Base-by-base conservation (phyloP, 2,113 vertebrate genomes). In the Zeus faber region DNA sequence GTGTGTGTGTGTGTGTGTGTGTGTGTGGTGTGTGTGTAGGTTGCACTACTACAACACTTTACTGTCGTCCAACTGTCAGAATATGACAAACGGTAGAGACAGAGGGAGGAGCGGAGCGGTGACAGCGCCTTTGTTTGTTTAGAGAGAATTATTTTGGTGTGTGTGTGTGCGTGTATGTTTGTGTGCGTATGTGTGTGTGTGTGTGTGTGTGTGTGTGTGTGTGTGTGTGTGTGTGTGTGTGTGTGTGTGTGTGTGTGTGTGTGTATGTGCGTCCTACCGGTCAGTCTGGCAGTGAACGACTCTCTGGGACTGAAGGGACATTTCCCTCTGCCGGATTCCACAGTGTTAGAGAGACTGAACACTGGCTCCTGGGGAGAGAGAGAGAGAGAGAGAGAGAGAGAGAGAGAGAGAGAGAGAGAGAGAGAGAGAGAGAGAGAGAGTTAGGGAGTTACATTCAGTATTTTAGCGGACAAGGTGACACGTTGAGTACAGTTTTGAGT, bases 241-340 rank as follows among this genome's bases (percentile, higher is more conserved):
- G 44, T 11, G 17, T 46, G 21, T 14, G 44, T 46, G 21, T 24
- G 44, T 24, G 11, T 27, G 25, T 27, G 24, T 27, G 25, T 47
- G 6, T 25, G 45, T 47, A 4, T 25, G 43, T 45, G 43, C 17
- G 43, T 45, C 64, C n/a, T 2, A 94, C 93, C 92, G 0, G 88
- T 61, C 14, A 95, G 89, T 6, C 75, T 67, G 0, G 88, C 92
- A 0, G 91, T 83, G 53, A 94, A 94, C 0, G 89, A 74, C 2
- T 93, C 91, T 0, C 63, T 85, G 48, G 93, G 92, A 67, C 92
- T 93, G 81, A 90, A 95, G 0, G 93, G 93, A 79, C 92, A 94
- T 45, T 91, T 92, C 48, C 92, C 91, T 81, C 85, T 65, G 9
- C 93, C 93, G 0, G 93, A 92, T 46, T 92, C 91, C n/a, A 88